Base-by-base conservation (phyloP, 2,113 vertebrate species). In the Chamaea fasciata region DNA sequence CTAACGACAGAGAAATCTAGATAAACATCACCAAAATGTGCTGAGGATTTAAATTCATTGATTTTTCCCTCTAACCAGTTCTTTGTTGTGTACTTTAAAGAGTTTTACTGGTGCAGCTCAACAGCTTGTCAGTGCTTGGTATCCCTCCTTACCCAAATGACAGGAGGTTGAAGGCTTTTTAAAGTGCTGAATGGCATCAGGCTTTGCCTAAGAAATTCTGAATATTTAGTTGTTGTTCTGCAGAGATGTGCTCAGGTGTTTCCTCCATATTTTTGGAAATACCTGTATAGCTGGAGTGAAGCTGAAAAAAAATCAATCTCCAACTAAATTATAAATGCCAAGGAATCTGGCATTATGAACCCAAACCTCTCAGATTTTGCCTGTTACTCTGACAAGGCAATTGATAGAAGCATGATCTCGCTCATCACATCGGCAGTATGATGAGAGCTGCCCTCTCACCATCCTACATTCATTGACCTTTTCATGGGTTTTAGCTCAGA, bases 201-300 rank as follows among this genome's bases (percentile, higher is more conserved):
- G 11, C 7, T 87, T 84, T 71, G 22, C 1, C 0, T 82, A 49
- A 52, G 28, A 78, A 71, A 22, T 10, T 82, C 44, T 79, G 62
- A 64, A 75, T 68, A 42, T 75, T 42, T 31, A 64, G 17, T 41
- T 0, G 0, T 11, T 70, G 11, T 41, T 78, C 39, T 71, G 31
- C 22, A 27, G n/a, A 63, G 19, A 35, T 2, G 2, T 21, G 10
- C 22, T 65, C 41, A n/a, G 6, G 8, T 4, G 0, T 26, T 79
- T 84, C 35, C 11, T 10, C 9, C 8, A 4, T 79, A n/a, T 39
- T 4, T 69, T 30, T 68, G 30, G 22, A 56, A 78, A 63, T 91
- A 89, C 21, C 24, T 56, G 26, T 30, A 59, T 63, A 0, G 0
- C 11, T 76, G 59, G 60, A 81, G 30, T n/a, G 57, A 95, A 93